phyloP scores from a whole-genome alignment of 2,113 vertebrate genomes.

The Bostrychus sinensis region DNA sequence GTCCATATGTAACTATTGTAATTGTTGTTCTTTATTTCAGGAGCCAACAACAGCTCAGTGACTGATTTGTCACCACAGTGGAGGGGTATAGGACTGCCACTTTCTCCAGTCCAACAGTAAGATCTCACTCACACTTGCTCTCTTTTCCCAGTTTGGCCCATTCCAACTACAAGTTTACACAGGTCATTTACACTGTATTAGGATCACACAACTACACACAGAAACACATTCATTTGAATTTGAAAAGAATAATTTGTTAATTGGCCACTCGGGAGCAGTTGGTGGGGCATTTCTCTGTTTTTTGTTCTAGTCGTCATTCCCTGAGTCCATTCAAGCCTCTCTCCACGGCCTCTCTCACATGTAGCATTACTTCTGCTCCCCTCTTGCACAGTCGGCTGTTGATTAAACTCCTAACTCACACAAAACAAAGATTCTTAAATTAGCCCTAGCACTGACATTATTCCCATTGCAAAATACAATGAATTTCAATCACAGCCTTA shows the following conservation, averaged over 20 bases:
- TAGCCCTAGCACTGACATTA: background rate
- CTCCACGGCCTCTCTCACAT: background rate
- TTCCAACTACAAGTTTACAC: background rate
- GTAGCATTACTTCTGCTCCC: background rate
- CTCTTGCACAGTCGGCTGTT: conserved; percentile 13
- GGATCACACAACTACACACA: background rate
- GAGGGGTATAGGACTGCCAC: too few species aligned
- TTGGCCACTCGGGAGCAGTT: conserved; percentile 36
- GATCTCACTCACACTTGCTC: too few species aligned
- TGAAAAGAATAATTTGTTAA: conserved; percentile 18
- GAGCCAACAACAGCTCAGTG: too few species aligned
- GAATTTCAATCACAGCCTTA: conserved; percentile 6
- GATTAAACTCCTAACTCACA: conserved; percentile 11
- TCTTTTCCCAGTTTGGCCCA: background rate
- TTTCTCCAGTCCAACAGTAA: too few species aligned
- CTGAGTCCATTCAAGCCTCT: background rate
- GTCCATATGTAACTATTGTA: too few species aligned
- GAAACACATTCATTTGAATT: conserved; percentile 45
- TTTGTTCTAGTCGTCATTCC: background rate
- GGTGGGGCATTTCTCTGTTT: background rate
- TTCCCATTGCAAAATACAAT: conserved; percentile 1
- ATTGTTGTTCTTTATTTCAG: too few species aligned
- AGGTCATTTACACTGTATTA: conserved; percentile 7
- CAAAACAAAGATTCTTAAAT: conserved; percentile 21
- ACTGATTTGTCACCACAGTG: too few species aligned